Evolutionary conservation across 2,888 invertebrate species (phyloP), one percentile per base, ranked within the genome.

Genomic region (Heliconius sara): DNA sequence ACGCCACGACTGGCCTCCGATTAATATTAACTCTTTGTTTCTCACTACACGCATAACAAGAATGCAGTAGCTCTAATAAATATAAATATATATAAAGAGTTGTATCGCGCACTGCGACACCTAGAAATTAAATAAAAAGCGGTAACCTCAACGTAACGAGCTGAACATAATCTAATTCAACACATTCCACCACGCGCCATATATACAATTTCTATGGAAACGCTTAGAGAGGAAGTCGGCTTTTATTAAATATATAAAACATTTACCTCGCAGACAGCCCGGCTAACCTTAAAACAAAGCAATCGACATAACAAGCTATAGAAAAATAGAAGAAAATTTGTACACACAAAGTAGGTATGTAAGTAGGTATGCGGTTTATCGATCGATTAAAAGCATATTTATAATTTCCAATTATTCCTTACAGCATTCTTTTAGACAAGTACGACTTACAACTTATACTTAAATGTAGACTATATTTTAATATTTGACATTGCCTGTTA

Each of bases 181-280:
- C 74, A 76, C 80, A 83, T 83, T 78, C 81, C 81, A 34, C 79
- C 83, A 82, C 83, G 83, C 75, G 81, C 80, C 78, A 78, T 76
- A 77, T 76, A 72, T 72, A 74, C 52, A 78, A 77, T 82, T 81
- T 79, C 76, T 43, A 75, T 75, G 67, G 60, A 27, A 78, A 76
- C 77, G 27, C 68, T 78, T 73, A 75, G 57, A 75, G 57, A 79
- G 79, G 71, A 72, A 79, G 9, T 71, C n/a, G 67, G 66, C 34
- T 34, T 63, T 76, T 80, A 52, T 74, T 63, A 80, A 67, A 73
- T 77, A 30, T 77, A 78, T 78, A 74, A 43, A 77, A 73, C 70
- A 70, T 65, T 80, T 77, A 73, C 52, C n/a, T 65, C 70, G 68
- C 34, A 77, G 73, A 71, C 63, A 22, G 74, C 76, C 65, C 47